A percentile compares a stretch with the other conserved stretches of the same genome.
Evolutionary conservation across 2,888 invertebrate species (phyloP).

Genomic region (Drosophila koepferae): DNA sequence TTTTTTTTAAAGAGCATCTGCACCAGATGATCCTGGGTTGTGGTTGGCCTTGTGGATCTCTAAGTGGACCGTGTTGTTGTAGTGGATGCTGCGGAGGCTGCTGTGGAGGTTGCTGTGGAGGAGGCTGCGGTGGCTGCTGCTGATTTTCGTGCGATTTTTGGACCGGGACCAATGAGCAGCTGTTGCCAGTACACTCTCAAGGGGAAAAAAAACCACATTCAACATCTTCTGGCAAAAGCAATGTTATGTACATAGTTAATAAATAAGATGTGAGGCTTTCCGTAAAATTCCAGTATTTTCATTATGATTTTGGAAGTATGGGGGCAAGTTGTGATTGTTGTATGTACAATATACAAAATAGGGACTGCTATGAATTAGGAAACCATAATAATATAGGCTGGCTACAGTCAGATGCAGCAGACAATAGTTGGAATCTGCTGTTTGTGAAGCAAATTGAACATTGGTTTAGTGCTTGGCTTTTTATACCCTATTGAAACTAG

Average conservation of each 20-base stretch:
- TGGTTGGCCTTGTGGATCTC: slow-evolving; percentile 12
- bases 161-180: not conserved
- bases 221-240: not conserved
- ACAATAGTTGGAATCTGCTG: no score
- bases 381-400: no score
- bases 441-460: no score
- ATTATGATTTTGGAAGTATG: no score
- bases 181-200: not conserved
- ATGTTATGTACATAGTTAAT: not conserved
- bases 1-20: not conserved
- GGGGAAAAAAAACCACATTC: not conserved
- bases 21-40: slow-evolving; percentile 12
- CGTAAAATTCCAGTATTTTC: no score
- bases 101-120: slow-evolving; percentile 4
- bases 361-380: no score
- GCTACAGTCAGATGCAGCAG: no score
- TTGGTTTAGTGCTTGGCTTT: no score
- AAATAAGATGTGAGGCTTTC: slow-evolving; percentile 2
- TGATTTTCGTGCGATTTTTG: not conserved
- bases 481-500: no score
- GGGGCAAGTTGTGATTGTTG: no score
- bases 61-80: slow-evolving; percentile 4
- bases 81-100: slow-evolving; percentile 1
- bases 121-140: slow-evolving; percentile 11
- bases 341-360: no score